Percentiles rank a stretch among this genome's conserved stretches.
Evolutionary conservation across 92 coral and sea anemone species (phyloP).

Genomic region (Ricordea florida): DNA sequence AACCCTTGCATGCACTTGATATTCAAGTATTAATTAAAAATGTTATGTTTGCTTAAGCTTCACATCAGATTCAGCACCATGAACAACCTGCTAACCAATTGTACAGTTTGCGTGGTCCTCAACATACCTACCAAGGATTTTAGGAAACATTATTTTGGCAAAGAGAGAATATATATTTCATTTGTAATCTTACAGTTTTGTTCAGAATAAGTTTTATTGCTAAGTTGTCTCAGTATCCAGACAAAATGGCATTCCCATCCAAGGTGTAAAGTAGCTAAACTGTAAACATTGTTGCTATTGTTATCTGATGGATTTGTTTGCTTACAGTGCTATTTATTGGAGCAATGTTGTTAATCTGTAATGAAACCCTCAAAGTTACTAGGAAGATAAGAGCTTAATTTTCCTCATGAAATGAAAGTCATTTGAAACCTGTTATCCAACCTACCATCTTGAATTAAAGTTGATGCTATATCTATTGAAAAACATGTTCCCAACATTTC

Average conservation of each 20-base stretch:
- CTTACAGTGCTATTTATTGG: background rate
- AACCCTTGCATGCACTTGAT: background rate
- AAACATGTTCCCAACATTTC: background rate
- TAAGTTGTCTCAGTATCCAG: conserved; percentile 5
- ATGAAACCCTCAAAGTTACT: background rate
- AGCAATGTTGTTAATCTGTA: background rate
- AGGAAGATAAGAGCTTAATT: background rate
- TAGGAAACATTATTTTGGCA: background rate
- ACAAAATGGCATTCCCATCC: conserved; percentile 9
- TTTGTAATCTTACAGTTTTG: background rate
- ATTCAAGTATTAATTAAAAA: background rate
- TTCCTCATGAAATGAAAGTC: background rate
- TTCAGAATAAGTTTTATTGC: background rate
- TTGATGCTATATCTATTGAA: background rate
- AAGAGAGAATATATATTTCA: background rate
- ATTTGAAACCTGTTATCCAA: background rate
- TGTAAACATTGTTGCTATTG: conserved; percentile 11
- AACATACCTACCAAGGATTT: background rate
- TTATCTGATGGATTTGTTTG: background rate
- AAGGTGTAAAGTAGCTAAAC: conserved; percentile 3
- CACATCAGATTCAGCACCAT: background rate
- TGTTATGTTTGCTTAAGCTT: background rate
- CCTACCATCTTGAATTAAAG: background rate
- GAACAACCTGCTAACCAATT: background rate
- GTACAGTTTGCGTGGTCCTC: background rate